A percentile compares a stretch with the other conserved stretches of the same genome.
phyloP scores from a whole-genome alignment of 2,113 vertebrate species.

The Leptobrachium ailaonicum region DNA sequence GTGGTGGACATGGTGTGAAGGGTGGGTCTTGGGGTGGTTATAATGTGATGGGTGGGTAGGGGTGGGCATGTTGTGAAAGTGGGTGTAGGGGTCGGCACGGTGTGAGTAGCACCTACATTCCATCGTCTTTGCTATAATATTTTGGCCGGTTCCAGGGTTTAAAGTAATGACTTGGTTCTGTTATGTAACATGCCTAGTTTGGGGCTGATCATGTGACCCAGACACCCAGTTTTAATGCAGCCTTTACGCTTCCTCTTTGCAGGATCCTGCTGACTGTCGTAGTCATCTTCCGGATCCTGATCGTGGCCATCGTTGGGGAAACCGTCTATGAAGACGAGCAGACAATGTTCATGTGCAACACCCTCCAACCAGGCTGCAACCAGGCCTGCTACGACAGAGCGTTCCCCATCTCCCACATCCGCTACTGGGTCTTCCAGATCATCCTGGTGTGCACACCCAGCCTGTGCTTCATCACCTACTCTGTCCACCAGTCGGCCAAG shows the following conservation, averaged over 20 bases:
- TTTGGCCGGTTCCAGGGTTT: too few species aligned
- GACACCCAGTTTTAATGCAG: too few species aligned
- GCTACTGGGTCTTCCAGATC: slow-evolving; percentile 93
- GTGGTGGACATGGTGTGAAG: too few species aligned
- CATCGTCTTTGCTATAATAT: too few species aligned
- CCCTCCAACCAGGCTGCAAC: slow-evolving; percentile 85
- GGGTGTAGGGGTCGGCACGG: too few species aligned
- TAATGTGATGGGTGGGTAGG: too few species aligned
- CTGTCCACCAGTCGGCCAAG: slow-evolving; percentile 84
- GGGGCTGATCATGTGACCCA: too few species aligned
- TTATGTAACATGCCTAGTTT: too few species aligned
- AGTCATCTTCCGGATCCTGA: slow-evolving; percentile 89
- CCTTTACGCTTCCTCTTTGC: not conserved
- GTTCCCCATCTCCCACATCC: slow-evolving; percentile 89
- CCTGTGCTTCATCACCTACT: slow-evolving; percentile 91
- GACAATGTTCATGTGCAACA: slow-evolving; percentile 89
- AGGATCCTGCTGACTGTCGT: slow-evolving; percentile 90
- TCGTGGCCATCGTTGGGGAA: slow-evolving; percentile 88
- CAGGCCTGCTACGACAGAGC: slow-evolving; percentile 89
- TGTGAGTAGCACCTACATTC: too few species aligned
- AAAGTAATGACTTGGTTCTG: too few species aligned
- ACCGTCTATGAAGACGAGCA: slow-evolving; percentile 89
- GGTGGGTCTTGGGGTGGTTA: too few species aligned
- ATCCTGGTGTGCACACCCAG: slow-evolving; percentile 88
- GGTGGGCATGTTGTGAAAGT: too few species aligned